Conservation (phyloP, 2,797 vertebrate species). For the Pempheris klunzingeri region DNA sequence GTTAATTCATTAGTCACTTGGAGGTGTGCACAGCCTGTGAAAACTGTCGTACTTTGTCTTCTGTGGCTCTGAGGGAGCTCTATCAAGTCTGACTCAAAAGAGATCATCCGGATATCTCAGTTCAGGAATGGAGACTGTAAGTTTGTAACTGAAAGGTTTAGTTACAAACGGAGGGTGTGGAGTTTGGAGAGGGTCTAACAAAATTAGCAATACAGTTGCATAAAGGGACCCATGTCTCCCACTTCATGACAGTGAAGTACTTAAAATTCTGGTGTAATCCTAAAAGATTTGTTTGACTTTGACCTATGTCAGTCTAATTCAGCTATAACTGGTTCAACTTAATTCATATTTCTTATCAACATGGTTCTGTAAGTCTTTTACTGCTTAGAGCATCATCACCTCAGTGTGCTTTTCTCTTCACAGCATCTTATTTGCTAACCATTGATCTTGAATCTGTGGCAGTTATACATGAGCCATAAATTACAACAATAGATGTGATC, state of each 20-base stretch:
- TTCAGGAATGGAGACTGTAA: background rate
- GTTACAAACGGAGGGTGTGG: conserved; percentile 9
- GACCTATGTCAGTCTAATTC: background rate
- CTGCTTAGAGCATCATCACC: background rate
- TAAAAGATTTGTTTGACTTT: background rate
- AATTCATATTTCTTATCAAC: background rate
- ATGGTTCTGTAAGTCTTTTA: background rate
- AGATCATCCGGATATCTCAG: background rate
- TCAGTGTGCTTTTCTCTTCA: background rate
- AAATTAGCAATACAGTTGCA: background rate
- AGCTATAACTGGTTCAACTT: background rate
- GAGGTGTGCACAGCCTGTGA: background rate
- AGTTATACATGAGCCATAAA: background rate
- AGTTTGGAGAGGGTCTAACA: background rate
- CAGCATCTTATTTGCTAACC: background rate
- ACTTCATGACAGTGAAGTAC: background rate
- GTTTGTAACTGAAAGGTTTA: conserved; percentile 11
- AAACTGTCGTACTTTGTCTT: background rate
- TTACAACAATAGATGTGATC: background rate
- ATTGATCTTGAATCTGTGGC: background rate
- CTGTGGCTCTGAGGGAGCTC: background rate
- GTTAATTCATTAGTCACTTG: background rate
- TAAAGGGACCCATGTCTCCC: background rate
- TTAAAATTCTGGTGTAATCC: background rate
- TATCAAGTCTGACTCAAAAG: background rate